Evolutionary conservation across 2,888 invertebrate species (phyloP), one percentile per base, ranked within the genome.

Genomic region (Strigamia crassipes): DNA sequence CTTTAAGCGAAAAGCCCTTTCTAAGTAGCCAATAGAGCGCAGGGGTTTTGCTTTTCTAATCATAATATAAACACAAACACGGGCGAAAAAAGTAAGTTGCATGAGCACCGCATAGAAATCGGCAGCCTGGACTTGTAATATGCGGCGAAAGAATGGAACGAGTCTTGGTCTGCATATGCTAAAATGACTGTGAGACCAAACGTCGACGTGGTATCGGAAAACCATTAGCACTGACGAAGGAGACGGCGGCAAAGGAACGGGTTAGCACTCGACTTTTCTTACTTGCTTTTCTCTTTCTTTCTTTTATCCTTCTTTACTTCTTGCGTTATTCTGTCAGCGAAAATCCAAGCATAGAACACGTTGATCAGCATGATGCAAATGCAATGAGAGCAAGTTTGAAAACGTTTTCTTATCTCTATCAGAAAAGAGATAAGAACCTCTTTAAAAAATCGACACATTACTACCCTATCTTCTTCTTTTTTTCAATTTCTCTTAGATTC

Each of bases 191-290:
- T 18, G 61, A 18, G 61, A 61, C 61, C 61, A 61, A 61, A 61
- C 13, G 18, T 61, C 61, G 61, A 61, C 61, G 61, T 61, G 9
- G 61, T 61, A 61, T 61, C 61, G 61, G 61, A 61, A 61, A 61
- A 61, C 61, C 61, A 61, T 61, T 61, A 61, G 61, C 61, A 61
- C 61, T 61, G 61, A 61, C 61, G 61, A 61, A 61, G 61, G 61
- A 61, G 61, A 61, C 61, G 61, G 61, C 61, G 21, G 61, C 61
- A 61, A 61, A 61, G 61, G 61, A 61, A 18, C 21, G 61, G 61
- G 61, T 61, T 61, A 61, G 61, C 23, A 61, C 61, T 61, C 61
- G 61, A 61, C 61, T 61, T 61, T 61, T 21, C 61, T 61, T 61
- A 61, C 21, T 61, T 61, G 61, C 61, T 61, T 61, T 61, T 61